Percentiles rank a stretch among this genome's conserved stretches.
phyloP scores from a whole-genome alignment of 2,888 invertebrate genomes.

The Lottia gigantea region DNA sequence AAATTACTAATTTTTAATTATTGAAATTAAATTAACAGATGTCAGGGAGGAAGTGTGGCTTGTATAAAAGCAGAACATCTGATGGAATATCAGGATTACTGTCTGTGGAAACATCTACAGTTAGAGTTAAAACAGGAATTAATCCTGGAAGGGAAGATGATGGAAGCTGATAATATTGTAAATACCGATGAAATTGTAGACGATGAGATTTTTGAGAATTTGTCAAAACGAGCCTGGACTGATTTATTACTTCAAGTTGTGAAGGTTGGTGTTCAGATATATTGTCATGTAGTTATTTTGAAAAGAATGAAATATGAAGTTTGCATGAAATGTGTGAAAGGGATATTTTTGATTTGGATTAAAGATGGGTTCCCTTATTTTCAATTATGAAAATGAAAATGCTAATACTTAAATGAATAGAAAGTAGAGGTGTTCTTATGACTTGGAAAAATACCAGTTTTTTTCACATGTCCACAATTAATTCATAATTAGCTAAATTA shows the following conservation, averaged over 20 bases:
- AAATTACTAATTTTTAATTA: too few species aligned
- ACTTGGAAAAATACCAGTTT: too few species aligned
- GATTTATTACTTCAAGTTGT: conserved; percentile 66
- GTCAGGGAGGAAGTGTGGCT: conserved; percentile 66
- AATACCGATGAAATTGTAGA: conserved; percentile 58
- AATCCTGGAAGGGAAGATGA: conserved; percentile 40
- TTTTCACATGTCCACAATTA: too few species aligned
- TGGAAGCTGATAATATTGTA: conserved; percentile 40
- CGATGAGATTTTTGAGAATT: conserved; percentile 65
- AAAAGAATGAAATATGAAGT: too few species aligned
- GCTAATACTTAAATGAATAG: too few species aligned
- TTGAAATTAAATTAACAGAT: conserved; percentile 54
- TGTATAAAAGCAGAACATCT: conserved; percentile 67
- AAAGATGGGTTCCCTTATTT: too few species aligned
- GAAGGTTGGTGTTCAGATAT: conserved; percentile 52
- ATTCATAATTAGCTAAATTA: too few species aligned
- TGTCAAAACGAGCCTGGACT: conserved; percentile 67
- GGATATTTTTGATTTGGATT: too few species aligned
- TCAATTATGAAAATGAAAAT: too few species aligned
- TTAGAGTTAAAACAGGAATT: conserved; percentile 44
- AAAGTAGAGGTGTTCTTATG: too few species aligned
- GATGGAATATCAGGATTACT: conserved; percentile 65
- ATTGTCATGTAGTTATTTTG: too few species aligned
- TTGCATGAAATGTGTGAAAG: too few species aligned
- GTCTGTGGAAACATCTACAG: conserved; percentile 64